Base-by-base conservation (phyloP, 2,888 invertebrate species). In the Lepidocyrtoides sp. region DNA sequence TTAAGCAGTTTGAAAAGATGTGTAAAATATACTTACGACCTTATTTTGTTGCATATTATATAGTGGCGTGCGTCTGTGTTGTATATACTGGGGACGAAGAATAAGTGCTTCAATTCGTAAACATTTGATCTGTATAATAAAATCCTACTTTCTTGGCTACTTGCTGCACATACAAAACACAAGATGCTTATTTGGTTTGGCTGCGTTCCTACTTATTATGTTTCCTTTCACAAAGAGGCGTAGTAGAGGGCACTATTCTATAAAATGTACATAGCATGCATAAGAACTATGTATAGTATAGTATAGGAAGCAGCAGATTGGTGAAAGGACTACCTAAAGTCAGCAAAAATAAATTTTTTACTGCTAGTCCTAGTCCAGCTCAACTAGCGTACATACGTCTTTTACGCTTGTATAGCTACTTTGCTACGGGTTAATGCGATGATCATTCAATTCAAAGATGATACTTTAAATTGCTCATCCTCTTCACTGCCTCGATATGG, bases 71-170 rank as follows among this genome's bases (percentile, higher is more conserved):
- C 12, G 5, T n/a, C n/a, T n/a, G n/a, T n/a, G n/a, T n/a, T n/a
- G n/a, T n/a, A n/a, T n/a, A n/a, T n/a, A n/a, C n/a, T n/a, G n/a
- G 17, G 17, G 20, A 32, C 1, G 66, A 41, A 20, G 20, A 23
- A 44, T 41, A 77, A 48, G 51, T 51, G 77, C 17, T 29, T 79
- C 51, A 79, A 60, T 82, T 41, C 51, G 82, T 82, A 82, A 82
- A 82, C 60, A 82, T 82, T 82, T 82, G 82, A 82, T 60, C 41
- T 82, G 36, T 82, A 60, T 60, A 60, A 82, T 51, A 60, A 82
- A 82, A 60, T 82, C 60, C 57, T 12, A 82, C 41, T n/a, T 32
- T 79, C 17, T 79, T 79, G 79, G 79, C 79, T 75, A 75, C 72
- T 75, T 75, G n/a, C 72, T 41, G 10, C 44, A 20, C 36, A 32